Percentiles rank a stretch among this genome's conserved stretches.
phyloP scores from a whole-genome alignment of 2,888 invertebrate species.

The Drosophila falleni region DNA sequence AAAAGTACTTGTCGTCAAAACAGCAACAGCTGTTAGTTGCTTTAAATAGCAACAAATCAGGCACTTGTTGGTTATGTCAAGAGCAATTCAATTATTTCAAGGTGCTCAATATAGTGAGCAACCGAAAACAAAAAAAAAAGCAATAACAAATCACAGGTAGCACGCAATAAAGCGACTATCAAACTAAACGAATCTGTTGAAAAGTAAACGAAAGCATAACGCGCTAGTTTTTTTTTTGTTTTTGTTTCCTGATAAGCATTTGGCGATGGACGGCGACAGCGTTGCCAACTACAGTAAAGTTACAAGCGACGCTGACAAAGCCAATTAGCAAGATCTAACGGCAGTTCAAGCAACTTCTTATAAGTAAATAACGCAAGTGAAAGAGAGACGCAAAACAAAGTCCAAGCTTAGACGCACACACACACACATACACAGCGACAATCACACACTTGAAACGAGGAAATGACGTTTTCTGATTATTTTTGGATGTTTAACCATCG shows the following conservation, averaged over 20 bases:
- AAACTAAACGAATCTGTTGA: slow-evolving; percentile 40
- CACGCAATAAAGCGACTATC: slow-evolving; percentile 54
- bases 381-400: slow-evolving; percentile 49
- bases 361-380: slow-evolving; percentile 58
- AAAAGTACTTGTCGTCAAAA: slow-evolving; percentile 9
- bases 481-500: slow-evolving; percentile 61
- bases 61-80: slow-evolving; percentile 36
- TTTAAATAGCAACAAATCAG: slow-evolving; percentile 23
- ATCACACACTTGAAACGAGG: slow-evolving; percentile 48
- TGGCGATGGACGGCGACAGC: slow-evolving; percentile 27
- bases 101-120: slow-evolving; percentile 38
- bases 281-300: slow-evolving; percentile 54
- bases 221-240: slow-evolving; percentile 17
- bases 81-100: slow-evolving; percentile 61
- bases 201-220: slow-evolving; percentile 45
- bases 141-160: slow-evolving; percentile 57
- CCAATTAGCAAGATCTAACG: slow-evolving; percentile 72
- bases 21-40: slow-evolving; percentile 9
- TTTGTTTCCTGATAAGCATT: slow-evolving; percentile 42
- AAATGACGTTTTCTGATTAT: slow-evolving; percentile 78
- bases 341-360: slow-evolving; percentile 74
- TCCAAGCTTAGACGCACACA: slow-evolving; percentile 40
- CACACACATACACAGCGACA: slow-evolving; percentile 8
- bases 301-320: slow-evolving; percentile 55
- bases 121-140: slow-evolving; percentile 38